Base-by-base conservation (phyloP, 2,797 vertebrate species). In the Antennarius maculatus region DNA sequence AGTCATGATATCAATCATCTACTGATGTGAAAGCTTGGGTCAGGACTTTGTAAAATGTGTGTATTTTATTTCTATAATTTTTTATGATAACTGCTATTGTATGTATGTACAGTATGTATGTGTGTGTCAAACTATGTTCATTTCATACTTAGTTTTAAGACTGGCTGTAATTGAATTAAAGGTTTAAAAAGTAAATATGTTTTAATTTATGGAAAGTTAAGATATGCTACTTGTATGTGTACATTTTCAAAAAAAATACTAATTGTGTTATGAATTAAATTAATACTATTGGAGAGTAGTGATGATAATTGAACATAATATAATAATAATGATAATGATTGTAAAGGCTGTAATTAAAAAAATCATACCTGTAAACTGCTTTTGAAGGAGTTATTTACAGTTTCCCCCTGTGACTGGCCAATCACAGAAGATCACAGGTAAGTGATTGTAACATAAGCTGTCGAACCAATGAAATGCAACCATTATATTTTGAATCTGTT, bases 211-310 rank as follows among this genome's bases (percentile, higher is more conserved):
- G 91, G 84, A 92, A 89, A 92, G 93, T 93, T 90, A 92, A 88
- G 90, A 93, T 92, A 94, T 94, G 92, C 92, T 94, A 93, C 91
- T 88, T 94, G 91, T 94, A 92, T 92, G 93, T 94, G 92, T 93
- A 94, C 72, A 94, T 94, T 94, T 94, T 88, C 34, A 79, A 69
- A 83, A 90, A 49, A 46, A 86, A 85, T 78, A 82, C 63, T 82
- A 89, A 87, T 89, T 91, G 92, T 94, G 91, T 90, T 92, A 92
- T 92, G 92, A 92, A 91, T 92, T 90, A 88, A 93, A 88, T 92
- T 91, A 82, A 89, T 92, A 92, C 90, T 87, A 89, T 74, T 88
- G 87, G 87, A 87, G 92, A 91, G 79, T 91, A 92, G 90, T 91
- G 86, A 87, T 89, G 86, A 89, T 83, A 87, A 90, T 87, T 91